Percentiles rank a stretch among this genome's conserved stretches.
These are phyloP conservation scores for Menidia menidia DNA, from an alignment of 2,797 vertebrate genomes.

Conservation along the genomic window DNA sequence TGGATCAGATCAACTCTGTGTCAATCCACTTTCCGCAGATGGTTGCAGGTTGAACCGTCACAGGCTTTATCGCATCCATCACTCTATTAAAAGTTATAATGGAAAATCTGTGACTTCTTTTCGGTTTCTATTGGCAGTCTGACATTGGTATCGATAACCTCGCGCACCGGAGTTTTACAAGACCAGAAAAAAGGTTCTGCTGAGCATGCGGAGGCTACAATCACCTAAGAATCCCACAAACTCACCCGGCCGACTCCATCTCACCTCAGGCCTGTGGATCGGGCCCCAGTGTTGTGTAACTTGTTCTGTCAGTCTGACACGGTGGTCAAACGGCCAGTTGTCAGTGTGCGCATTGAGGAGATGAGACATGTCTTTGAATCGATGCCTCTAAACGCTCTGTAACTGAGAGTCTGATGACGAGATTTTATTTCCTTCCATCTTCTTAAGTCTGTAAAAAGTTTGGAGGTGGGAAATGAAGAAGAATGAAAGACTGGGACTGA, in stretches of 20 bases:
- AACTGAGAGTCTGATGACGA: slow-evolving; percentile 12
- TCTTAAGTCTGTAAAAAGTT: slow-evolving; percentile 14
- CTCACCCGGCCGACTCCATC: slow-evolving; percentile 48
- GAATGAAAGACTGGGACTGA: slow-evolving; percentile 40
- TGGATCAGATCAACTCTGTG: too few relatives aligned
- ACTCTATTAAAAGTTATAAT: neutral
- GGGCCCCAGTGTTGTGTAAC: slow-evolving; percentile 45
- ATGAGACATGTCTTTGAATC: slow-evolving; percentile 3
- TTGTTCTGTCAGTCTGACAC: slow-evolving; percentile 52
- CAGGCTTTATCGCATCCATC: neutral
- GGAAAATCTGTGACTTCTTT: neutral
- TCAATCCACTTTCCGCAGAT: neutral
- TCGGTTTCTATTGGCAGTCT: neutral
- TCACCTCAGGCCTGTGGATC: slow-evolving; percentile 38
- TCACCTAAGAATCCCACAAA: slow-evolving; percentile 43
- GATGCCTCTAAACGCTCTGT: slow-evolving; percentile 26
- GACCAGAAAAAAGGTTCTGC: too few relatives aligned
- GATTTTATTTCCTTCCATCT: slow-evolving; percentile 21
- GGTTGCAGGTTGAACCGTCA: neutral
- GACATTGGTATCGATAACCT: neutral
- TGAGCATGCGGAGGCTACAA: too few relatives aligned
- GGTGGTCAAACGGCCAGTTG: slow-evolving; percentile 40
- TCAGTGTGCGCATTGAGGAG: slow-evolving; percentile 29
- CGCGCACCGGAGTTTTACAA: neutral
- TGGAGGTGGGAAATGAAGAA: slow-evolving; percentile 26